Evolutionary conservation across 2,113 vertebrate species (phyloP).

Genomic region (Taurulus bubalis): DNA sequence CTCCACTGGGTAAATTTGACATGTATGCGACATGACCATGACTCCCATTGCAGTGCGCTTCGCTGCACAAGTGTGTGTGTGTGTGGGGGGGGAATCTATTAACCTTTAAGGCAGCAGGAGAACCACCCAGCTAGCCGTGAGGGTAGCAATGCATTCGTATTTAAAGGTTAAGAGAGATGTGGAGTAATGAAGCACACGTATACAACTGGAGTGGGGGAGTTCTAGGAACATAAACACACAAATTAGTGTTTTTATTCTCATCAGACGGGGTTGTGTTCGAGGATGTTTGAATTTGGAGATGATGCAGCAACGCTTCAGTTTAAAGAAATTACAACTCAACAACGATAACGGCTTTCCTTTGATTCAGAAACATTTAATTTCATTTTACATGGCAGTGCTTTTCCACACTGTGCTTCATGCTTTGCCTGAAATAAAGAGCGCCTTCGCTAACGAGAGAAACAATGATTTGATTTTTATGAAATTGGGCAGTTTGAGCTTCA

Average conservation of each 20-base stretch:
- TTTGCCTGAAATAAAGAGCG: neutral
- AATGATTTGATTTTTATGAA: neutral
- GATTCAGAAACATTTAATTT: too few relatives aligned
- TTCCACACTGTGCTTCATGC: too few relatives aligned
- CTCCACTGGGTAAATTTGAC: slow-evolving; percentile 26
- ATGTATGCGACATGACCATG: slow-evolving; percentile 24
- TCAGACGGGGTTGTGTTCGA: neutral
- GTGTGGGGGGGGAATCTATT: slow-evolving; percentile 72
- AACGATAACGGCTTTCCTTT: too few relatives aligned
- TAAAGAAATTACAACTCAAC: too few relatives aligned
- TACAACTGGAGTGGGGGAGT: neutral
- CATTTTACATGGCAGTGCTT: too few relatives aligned
- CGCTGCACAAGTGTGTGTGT: slow-evolving; percentile 45
- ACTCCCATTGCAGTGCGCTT: slow-evolving; percentile 40
- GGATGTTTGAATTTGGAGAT: too few relatives aligned
- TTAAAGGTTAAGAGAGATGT: slow-evolving; percentile 74
- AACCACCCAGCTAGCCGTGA: slow-evolving; percentile 50
- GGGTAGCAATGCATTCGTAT: slow-evolving; percentile 64
- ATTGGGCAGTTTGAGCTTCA: neutral
- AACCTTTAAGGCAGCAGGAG: slow-evolving; percentile 80
- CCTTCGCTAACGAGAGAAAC: neutral
- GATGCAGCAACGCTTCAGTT: too few relatives aligned
- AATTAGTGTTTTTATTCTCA: slow-evolving; percentile 1
- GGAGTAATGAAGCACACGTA: slow-evolving; percentile 60
- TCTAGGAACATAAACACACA: slow-evolving; percentile 28